Base-by-base conservation (phyloP, 2,797 vertebrate genomes). In the Diceros bicornis region DNA sequence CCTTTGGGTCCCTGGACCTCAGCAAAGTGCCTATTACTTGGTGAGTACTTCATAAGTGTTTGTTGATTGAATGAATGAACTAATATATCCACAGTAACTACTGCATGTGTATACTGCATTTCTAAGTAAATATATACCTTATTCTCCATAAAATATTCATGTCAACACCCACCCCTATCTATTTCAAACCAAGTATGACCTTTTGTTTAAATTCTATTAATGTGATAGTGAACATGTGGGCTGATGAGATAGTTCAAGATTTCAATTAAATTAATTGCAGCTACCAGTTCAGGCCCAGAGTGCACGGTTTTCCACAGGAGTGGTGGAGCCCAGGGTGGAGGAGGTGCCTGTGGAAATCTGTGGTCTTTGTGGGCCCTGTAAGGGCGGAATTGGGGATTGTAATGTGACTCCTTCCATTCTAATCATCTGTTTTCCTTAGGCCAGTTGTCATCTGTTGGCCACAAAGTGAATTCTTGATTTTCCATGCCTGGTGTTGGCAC, bases 281-380 rank as follows among this genome's bases (percentile, higher is more conserved):
- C 16, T 32, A 20, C 64, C 25, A 69, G 9, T 20, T 71, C 4
- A 2, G 50, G 27, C 74, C 47, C 52, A 6, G 29, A 52, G 25
- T 1, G 7, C 12, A 27, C 1, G 1, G 2, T 23, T 78, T 79
- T 50, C 61, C 61, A 23, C 37, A n/a, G 12, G 72, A 2, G 1
- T 1, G 37, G 68, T n/a, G 5, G 68, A 27, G 68, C 32, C 11
- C 32, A 18, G 6, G 34, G 25, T 18, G 25, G 8, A 21, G 6
- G 5, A 2, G 14, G 6, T 25, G 11, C 44, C 1, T 2, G 0
- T 0, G 32, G 12, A 64, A 50, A 25, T 11, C 62, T 20, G 10
- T 17, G 14, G 34, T 32, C 81, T 89, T 18, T 0, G 3, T 20
- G n/a, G 59, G 34, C 21, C 72, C 47, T 32, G 17, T 64, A 0